A percentile compares a stretch with the other conserved stretches of the same genome.
Conservation (phyloP, 2,797 vertebrate species). For the Acanthiza pusilla region DNA sequence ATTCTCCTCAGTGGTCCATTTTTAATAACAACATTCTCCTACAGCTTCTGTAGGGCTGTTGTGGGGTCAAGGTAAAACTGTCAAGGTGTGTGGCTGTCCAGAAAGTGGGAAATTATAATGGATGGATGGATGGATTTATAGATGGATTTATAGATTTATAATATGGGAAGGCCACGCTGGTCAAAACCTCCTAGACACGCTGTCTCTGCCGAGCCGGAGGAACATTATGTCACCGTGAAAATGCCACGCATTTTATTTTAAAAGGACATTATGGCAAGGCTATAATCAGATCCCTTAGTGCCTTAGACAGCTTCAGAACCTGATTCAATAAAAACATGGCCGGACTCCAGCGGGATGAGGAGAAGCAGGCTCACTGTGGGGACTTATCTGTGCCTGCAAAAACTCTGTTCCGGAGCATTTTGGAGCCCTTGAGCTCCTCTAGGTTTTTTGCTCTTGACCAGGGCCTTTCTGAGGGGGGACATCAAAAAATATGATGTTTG, state of each 20-base stretch:
- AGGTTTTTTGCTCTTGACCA: neutral
- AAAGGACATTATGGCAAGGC: slow-evolving; percentile 48
- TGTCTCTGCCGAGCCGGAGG: neutral
- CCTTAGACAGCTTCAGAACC: slow-evolving; percentile 59
- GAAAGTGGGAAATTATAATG: neutral
- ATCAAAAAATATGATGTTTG: slow-evolving; percentile 43
- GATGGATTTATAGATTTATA: neutral
- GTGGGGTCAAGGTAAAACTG: neutral
- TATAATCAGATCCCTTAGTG: slow-evolving; percentile 48
- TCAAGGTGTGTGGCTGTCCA: neutral
- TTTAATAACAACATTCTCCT: neutral
- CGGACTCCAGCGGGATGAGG: slow-evolving; percentile 18
- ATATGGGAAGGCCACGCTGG: neutral
- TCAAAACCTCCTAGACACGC: neutral
- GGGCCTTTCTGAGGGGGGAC: neutral
- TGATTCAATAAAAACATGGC: slow-evolving; percentile 55
- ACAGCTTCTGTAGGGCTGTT: neutral
- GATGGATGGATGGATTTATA: neutral
- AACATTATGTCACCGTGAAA: slow-evolving; percentile 43
- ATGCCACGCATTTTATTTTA: slow-evolving; percentile 36
- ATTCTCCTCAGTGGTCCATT: neutral
- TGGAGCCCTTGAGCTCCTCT: neutral
- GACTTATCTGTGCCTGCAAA: slow-evolving; percentile 25
- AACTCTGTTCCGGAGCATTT: neutral
- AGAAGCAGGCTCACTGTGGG: slow-evolving; percentile 20